These are phyloP conservation scores for Vulpes ferrilata DNA, from an alignment of 2,113 vertebrate genomes.

Conservation along the genomic window DNA sequence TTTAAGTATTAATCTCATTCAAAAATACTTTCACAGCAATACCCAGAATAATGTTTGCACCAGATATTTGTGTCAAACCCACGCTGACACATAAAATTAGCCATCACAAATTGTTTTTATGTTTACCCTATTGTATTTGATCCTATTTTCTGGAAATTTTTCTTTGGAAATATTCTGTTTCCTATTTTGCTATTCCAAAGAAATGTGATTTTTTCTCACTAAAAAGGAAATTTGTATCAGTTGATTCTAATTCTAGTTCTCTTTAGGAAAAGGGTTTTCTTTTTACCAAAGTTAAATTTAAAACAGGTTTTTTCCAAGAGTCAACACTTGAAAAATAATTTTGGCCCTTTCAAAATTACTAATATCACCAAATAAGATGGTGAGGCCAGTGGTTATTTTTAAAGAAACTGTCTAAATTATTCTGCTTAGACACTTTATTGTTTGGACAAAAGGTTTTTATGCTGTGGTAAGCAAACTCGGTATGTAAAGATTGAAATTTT, in stretches of 20 bases:
- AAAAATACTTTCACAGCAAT: background rate
- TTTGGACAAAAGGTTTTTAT: background rate
- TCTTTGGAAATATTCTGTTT: constrained; percentile 13
- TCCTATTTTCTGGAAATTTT: background rate
- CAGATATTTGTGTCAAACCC: background rate
- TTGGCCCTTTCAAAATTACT: constrained; percentile 33
- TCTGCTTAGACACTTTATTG: background rate
- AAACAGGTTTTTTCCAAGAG: constrained; percentile 15
- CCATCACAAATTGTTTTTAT: background rate
- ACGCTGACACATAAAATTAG: background rate
- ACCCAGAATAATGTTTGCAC: background rate
- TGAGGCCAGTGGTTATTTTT: background rate
- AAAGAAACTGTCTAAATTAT: constrained; percentile 24
- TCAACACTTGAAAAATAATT: constrained; percentile 4
- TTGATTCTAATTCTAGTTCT: background rate
- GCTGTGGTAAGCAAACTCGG: background rate
- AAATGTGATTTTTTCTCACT: background rate
- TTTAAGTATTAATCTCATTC: background rate
- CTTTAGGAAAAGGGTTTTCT: constrained; percentile 26
- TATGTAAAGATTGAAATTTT: constrained; percentile 6
- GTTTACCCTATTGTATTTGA: constrained; percentile 1
- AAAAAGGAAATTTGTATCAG: background rate
- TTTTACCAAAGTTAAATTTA: constrained; percentile 32
- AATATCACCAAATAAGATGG: constrained; percentile 8
- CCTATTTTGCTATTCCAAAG: background rate